phyloP scores from a whole-genome alignment of 2,797 vertebrate species.

The Botia almorhae region DNA sequence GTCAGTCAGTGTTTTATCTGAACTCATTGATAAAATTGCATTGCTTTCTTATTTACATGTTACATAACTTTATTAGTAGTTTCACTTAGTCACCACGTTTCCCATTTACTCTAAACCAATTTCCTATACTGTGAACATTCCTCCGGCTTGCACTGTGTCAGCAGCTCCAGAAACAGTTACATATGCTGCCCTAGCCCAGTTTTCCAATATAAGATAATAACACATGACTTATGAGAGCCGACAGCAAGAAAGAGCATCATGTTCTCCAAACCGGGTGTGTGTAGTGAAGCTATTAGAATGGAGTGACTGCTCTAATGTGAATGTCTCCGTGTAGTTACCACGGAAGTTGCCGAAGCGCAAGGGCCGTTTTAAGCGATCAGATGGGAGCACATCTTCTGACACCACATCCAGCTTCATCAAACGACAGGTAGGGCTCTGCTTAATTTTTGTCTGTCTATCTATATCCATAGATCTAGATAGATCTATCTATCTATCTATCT shows the following conservation, averaged over 20 bases:
- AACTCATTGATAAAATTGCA: neutral
- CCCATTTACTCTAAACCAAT: neutral
- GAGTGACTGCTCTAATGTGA: neutral
- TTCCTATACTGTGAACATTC: conserved; percentile 5
- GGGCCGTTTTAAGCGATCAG: conserved; percentile 83
- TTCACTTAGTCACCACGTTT: neutral
- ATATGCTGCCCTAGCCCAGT: conserved; percentile 9
- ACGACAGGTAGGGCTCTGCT: conserved; percentile 73
- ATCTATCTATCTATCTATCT: too few relatives aligned
- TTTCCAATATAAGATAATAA: neutral
- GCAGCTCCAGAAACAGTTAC: neutral
- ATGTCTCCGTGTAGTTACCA: conserved; percentile 70
- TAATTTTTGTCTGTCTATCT: neutral
- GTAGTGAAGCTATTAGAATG: neutral
- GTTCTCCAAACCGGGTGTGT: neutral
- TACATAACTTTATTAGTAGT: neutral
- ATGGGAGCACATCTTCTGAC: conserved; percentile 84
- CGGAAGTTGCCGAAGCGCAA: conserved; percentile 83
- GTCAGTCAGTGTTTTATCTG: neutral
- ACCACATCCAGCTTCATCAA: conserved; percentile 84
- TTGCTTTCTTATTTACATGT: neutral
- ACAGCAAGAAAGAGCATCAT: neutral
- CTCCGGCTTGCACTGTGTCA: neutral
- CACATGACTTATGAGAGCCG: neutral
- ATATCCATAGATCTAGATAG: too few relatives aligned